A percentile compares a stretch with the other conserved stretches of the same genome.
phyloP scores from a whole-genome alignment of 2,888 invertebrate genomes.

The Erannis defoliaria region DNA sequence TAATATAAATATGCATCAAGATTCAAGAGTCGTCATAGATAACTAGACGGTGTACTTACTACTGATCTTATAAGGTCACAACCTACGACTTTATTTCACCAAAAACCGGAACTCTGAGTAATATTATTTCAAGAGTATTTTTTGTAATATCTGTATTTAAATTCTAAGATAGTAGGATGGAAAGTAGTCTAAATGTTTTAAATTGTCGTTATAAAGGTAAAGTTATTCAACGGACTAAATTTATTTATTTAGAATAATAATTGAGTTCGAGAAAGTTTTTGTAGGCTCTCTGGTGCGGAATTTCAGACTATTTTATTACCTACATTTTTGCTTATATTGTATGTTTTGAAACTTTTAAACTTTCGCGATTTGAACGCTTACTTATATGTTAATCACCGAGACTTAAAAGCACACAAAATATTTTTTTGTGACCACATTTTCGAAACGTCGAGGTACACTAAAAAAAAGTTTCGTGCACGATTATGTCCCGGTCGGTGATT shows the following conservation, averaged over 20 bases:
- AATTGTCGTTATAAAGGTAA: constrained; percentile 35
- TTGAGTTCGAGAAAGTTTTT: constrained; percentile 23
- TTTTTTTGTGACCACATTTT: too few species aligned
- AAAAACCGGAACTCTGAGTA: constrained; percentile 4
- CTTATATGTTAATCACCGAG: too few species aligned
- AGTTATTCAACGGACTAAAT: constrained; percentile 32
- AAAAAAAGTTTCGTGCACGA: too few species aligned
- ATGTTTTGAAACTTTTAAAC: too few species aligned
- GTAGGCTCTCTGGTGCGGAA: constrained; percentile 1
- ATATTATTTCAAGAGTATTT: constrained; percentile 13
- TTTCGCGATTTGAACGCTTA: too few species aligned
- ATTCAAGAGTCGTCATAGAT: too few species aligned
- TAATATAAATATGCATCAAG: too few species aligned
- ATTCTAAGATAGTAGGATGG: constrained; percentile 33
- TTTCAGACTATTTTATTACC: neutral
- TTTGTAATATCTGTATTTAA: constrained; percentile 19
- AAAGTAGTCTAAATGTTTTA: constrained; percentile 33
- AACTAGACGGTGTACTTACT: too few species aligned
- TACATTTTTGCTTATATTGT: too few species aligned
- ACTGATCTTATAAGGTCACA: neutral
- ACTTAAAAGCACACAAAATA: too few species aligned
- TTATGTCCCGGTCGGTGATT: too few species aligned
- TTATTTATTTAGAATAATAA: constrained; percentile 35
- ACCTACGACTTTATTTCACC: neutral
- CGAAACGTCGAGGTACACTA: too few species aligned